Evolutionary conservation across 2,113 vertebrate genomes (phyloP).

Genomic region (Zosterops borbonicus): DNA sequence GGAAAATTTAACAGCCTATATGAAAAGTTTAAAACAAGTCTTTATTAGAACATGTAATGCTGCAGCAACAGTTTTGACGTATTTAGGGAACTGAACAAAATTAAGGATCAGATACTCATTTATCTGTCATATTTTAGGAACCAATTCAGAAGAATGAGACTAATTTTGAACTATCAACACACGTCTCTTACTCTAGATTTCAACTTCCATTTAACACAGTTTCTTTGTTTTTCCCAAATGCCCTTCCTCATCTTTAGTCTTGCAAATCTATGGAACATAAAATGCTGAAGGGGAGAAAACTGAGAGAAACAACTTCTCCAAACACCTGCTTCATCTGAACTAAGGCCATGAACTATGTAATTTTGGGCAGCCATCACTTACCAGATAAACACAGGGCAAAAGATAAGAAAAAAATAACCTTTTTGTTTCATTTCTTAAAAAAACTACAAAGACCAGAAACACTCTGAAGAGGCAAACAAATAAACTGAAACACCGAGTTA

Average conservation of each 20-base stretch:
- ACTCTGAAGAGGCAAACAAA: background rate
- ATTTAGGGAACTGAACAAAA: background rate
- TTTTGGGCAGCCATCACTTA: background rate
- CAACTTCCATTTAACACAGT: background rate
- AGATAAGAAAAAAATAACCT: background rate
- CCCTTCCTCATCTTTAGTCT: background rate
- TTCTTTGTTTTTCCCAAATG: background rate
- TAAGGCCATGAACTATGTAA: background rate
- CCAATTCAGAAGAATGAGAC: background rate
- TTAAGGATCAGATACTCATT: background rate
- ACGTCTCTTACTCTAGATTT: background rate
- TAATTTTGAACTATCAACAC: background rate
- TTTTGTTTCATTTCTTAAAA: background rate
- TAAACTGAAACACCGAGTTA: background rate
- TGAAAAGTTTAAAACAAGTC: background rate
- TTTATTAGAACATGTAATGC: background rate
- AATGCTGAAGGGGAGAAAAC: background rate
- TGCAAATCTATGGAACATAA: background rate
- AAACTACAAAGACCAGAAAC: background rate
- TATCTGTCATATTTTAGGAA: background rate
- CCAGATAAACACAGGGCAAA: background rate
- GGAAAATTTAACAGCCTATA: background rate
- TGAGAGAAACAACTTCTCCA: background rate
- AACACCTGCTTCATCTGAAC: background rate
- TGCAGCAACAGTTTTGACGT: background rate